Evolutionary conservation across 2,113 vertebrate genomes (phyloP).

Genomic region (Rhabdornis inornatus): DNA sequence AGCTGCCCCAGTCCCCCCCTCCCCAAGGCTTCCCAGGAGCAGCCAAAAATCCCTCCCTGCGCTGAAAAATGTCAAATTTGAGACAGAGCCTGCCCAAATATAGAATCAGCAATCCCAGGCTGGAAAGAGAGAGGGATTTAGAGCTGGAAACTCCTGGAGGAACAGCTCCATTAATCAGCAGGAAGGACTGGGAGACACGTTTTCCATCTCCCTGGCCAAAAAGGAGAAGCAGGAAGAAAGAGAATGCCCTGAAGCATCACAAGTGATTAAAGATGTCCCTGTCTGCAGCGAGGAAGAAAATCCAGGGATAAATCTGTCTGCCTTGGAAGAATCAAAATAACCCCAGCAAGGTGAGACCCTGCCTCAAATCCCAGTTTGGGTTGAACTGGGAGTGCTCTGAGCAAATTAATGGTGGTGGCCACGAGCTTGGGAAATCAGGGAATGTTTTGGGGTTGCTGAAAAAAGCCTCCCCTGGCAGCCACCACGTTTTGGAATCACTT

Average conservation of each 20-base stretch:
- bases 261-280: slow-evolving; percentile 14
- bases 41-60: not conserved
- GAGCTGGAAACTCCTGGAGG: slow-evolving; percentile 20
- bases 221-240: not conserved
- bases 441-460: not conserved
- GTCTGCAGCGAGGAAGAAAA: not conserved
- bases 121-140: not conserved
- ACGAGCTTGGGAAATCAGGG: rapidly evolving
- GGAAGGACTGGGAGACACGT: not conserved
- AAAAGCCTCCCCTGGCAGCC: not conserved
- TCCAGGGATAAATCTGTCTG: not conserved
- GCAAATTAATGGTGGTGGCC: too few species aligned
- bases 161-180: not conserved
- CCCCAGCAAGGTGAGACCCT: not conserved
- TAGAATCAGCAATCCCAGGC: not conserved
- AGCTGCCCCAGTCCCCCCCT: not conserved
- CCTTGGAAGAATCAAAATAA: rapidly evolving
- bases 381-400: rapidly evolving
- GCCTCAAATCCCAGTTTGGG: not conserved
- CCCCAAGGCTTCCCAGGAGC: too few species aligned
- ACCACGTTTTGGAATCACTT: not conserved
- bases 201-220: slow-evolving; percentile 48
- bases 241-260: not conserved
- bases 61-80: not conserved
- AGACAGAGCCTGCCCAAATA: slow-evolving; percentile 9